These are phyloP conservation scores for Eristalis tenax DNA, from an alignment of 2,888 invertebrate species.

Conservation along the genomic window DNA sequence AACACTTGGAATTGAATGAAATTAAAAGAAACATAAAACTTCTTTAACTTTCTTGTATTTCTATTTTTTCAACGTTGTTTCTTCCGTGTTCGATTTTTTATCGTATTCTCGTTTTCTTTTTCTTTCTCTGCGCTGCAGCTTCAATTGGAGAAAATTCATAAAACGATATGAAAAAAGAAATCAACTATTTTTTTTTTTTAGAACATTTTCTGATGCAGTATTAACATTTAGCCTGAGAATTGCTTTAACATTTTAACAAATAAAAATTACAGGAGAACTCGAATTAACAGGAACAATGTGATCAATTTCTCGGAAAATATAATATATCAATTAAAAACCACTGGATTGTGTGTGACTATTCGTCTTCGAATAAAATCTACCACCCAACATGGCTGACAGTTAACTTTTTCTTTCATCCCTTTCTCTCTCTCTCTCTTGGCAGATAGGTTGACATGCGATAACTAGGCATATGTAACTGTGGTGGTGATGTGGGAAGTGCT, in stretches of 20 bases:
- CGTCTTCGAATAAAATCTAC: conserved; percentile 60
- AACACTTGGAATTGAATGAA: conserved; percentile 4
- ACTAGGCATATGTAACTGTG: background rate
- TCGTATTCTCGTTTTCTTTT: conserved; percentile 16
- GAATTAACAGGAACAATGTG: background rate
- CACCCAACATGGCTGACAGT: conserved; percentile 71
- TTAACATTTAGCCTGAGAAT: conserved; percentile 25
- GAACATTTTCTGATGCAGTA: conserved; percentile 28
- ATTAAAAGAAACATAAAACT: conserved; percentile 15
- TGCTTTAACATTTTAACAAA: conserved; percentile 1
- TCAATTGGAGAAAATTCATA: conserved; percentile 26
- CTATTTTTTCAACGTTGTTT: background rate
- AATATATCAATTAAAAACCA: conserved; percentile 30
- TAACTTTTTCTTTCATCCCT: conserved; percentile 39
- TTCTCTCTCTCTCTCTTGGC: conserved; percentile 14
- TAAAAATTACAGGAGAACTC: background rate
- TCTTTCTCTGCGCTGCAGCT: conserved; percentile 43
- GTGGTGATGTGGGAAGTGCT: conserved; percentile 20
- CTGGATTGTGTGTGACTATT: conserved; percentile 25
- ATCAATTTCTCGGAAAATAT: conserved; percentile 31
- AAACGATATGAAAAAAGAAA: conserved; percentile 31
- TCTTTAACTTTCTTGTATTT: background rate
- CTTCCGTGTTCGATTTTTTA: conserved; percentile 28
- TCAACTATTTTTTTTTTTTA: conserved; percentile 14
- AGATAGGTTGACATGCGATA: conserved; percentile 7